Base-by-base conservation (phyloP, 1,140 invertebrate genomes). In the Carcinoscorpius rotundicauda region DNA sequence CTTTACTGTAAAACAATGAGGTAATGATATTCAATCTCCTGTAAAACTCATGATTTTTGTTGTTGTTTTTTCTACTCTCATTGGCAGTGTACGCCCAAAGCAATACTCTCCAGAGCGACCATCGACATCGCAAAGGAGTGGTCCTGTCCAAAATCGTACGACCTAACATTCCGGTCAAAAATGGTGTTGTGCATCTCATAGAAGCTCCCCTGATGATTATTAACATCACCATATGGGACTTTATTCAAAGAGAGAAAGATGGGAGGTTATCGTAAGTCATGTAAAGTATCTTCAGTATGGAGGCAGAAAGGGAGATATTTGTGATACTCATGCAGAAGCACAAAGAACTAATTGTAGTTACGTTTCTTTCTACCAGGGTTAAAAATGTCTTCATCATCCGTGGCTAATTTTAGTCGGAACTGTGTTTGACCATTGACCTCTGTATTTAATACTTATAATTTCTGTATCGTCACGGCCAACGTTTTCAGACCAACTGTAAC, bases 151-250 rank as follows among this genome's bases (percentile, higher is more conserved):
- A 92, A 75, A 89, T 96, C 64, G 83, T 93, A 3, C 85, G 86
- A 75, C 86, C 86, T n/a, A 94, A 96, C 76, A 94, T 96, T 69
- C 91, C 92, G 0, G 88, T 95, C 4, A 85, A 84, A 72, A 95
- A 95, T 73, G 92, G 93, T 6, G 91, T 95, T 0, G 85, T 95
- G 3, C 93, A 96, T 79, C 81, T 96, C 49, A 95, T 95, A 71
- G 87, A 90, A 66, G 83, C 88, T 66, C 91, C 91, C 0, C 79
- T 96, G 3, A 92, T 94, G 86, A 85, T 94, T 53, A 87, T 93
- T 51, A 90, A 93, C 72, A 86, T 85, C 8, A 87, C 86, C 4
- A 85, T 94, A 57, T 84, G 84, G 66, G 84, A 93, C 72, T 91
- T 93, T 72, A 76, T 95, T 52, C 83, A 89, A 85, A 85, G 87